A percentile compares a stretch with the other conserved stretches of the same genome.
These are phyloP conservation scores for Lasiurus cinereus DNA, from an alignment of 2,113 vertebrate genomes.

Conservation along the genomic window DNA sequence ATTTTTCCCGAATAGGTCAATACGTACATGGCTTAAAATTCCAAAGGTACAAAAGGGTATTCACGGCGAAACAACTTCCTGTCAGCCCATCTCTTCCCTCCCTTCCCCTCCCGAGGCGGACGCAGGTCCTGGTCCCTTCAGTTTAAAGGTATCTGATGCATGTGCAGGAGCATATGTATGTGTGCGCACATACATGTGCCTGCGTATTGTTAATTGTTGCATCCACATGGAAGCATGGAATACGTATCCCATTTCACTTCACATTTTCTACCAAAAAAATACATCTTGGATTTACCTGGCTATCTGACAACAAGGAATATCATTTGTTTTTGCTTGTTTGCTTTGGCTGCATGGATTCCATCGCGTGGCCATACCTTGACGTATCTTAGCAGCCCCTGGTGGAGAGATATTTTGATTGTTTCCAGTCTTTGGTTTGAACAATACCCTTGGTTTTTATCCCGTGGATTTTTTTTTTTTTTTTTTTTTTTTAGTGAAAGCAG, in stretches of 20 bases:
- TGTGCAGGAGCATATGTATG: background rate
- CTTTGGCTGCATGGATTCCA: background rate
- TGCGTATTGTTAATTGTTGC: background rate
- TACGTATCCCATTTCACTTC: background rate
- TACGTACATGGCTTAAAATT: slow-evolving; percentile 65
- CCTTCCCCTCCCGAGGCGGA: background rate
- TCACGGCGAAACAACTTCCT: slow-evolving; percentile 57
- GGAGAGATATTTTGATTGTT: background rate
- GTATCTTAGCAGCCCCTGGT: background rate
- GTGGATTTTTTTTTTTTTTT: slow-evolving; percentile 24
- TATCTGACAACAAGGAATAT: background rate
- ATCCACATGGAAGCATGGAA: background rate
- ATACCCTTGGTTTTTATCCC: background rate
- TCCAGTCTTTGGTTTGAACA: slow-evolving; percentile 9
- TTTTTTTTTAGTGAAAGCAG: background rate
- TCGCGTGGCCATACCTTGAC: background rate
- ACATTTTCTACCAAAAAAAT: background rate
- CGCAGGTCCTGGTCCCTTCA: background rate
- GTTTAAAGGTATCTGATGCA: background rate
- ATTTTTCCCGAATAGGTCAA: slow-evolving; percentile 67
- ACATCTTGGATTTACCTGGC: background rate
- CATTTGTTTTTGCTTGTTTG: background rate
- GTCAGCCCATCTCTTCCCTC: background rate
- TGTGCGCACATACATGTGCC: no score
- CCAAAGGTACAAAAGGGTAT: slow-evolving; percentile 68